Percentiles rank a stretch among this genome's conserved stretches.
These are phyloP conservation scores for Umimayanthus chanpuru DNA, from an alignment of 92 coral and sea anemone species.

Conservation along the genomic window DNA sequence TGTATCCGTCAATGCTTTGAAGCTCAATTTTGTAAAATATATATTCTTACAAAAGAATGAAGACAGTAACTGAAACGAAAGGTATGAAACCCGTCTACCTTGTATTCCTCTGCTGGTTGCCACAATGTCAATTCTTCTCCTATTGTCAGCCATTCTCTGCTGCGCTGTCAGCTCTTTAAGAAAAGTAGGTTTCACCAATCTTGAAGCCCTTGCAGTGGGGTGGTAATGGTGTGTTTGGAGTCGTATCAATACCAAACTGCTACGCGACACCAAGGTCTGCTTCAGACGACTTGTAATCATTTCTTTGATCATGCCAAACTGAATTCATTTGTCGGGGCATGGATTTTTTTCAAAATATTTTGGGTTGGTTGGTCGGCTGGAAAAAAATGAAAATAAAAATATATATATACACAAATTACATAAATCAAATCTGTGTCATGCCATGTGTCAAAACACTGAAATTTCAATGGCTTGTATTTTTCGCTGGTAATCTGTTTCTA, in stretches of 20 bases:
- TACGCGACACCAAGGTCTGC: slow-evolving; percentile 11
- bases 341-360: neutral
- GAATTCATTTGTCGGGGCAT: slow-evolving; percentile 7
- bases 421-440: slow-evolving; percentile 11
- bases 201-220: slow-evolving; percentile 5
- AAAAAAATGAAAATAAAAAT: no score
- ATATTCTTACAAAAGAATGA: neutral
- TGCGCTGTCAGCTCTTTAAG: slow-evolving; percentile 2
- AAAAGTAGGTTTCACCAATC: slow-evolving; percentile 8
- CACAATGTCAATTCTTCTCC: neutral
- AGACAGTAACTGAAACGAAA: neutral
- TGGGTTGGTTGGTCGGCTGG: neutral
- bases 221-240: neutral
- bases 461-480: slow-evolving; percentile 10
- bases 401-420: neutral
- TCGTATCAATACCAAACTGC: neutral
- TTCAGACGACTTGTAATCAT: neutral
- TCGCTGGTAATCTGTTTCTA: neutral
- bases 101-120: slow-evolving; percentile 8
- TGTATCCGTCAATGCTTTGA: no score
- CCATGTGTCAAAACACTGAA: slow-evolving; percentile 28
- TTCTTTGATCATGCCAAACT: neutral
- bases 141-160: slow-evolving; percentile 9
- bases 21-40: neutral
- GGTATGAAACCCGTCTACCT: neutral